Conservation (phyloP, 2,888 invertebrate species). For the Tetropium fuscum region DNA sequence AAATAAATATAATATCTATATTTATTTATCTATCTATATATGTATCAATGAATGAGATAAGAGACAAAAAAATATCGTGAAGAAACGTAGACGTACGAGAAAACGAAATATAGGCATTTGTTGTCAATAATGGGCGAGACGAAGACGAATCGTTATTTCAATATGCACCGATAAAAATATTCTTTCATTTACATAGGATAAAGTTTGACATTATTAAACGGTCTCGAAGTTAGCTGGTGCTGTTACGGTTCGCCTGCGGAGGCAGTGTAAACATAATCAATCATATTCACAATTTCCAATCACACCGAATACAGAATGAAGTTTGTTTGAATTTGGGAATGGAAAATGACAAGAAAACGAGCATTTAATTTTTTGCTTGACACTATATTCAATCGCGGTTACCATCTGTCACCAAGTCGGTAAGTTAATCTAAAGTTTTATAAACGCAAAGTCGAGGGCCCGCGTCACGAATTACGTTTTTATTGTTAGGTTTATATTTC, state of each 20-base stretch:
- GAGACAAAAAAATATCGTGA: too few species aligned
- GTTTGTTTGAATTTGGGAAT: conserved; percentile 10
- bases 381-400: conserved; percentile 9
- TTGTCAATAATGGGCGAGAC: conserved; percentile 2
- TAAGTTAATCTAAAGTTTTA: background rate
- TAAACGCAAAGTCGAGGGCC: background rate
- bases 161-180: conserved; percentile 22
- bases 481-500: too few species aligned
- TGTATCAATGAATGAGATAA: too few species aligned
- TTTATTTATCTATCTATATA: too few species aligned
- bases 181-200: conserved; percentile 20
- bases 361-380: conserved; percentile 18
- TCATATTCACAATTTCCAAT: conserved; percentile 25
- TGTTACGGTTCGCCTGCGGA: conserved; percentile 9
- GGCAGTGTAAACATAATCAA: conserved; percentile 23
- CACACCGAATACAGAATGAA: conserved; percentile 9
- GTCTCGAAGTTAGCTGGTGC: conserved; percentile 19
- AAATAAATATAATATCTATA: too few species aligned
- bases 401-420: conserved; percentile 9
- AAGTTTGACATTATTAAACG: conserved; percentile 23
- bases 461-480: too few species aligned
- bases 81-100: too few species aligned
- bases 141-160: conserved; percentile 10
- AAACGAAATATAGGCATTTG: too few species aligned
- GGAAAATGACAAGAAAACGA: conserved; percentile 21